Evolutionary conservation across 2,797 vertebrate species (phyloP), one percentile per base, ranked within the genome.

Genomic region (Sebastes paucispinis): DNA sequence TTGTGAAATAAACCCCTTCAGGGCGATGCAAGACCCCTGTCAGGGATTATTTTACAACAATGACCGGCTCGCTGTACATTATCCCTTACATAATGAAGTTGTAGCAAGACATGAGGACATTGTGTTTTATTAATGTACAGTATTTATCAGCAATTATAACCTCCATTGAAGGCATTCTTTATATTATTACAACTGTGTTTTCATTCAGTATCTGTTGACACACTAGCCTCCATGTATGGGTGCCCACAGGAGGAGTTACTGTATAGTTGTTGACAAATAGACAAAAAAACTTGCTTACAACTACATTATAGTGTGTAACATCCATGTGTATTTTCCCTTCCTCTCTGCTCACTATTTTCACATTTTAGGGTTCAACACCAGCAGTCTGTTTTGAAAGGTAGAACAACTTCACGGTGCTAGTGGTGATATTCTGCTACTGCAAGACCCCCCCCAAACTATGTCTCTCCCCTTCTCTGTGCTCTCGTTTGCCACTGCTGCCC

Each of bases 401-500:
- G 9, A 9, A 13, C 50, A 58, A 4, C 5, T 39, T 69, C 55
- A 47, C 0, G 29, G 6, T 11, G 24, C 39, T 29, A 13, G 8
- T 36, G 29, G 25, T 54, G 29, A 36, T 65, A 63, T 69, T 84
- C 29, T 82, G 68, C 60, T 47, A 27, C 58, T 71, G 57, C 50
- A 78, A 75, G 73, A 73, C 47, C 25, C 27, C 27, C 27, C 34
- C 43, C 29, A 75, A 66, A 81, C 66, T 73, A 25, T 65, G 36
- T 66, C 8, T 65, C 9, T 73, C 54, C 74, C 55, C 29, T 39
- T 47, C 18, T 59, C 68, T 83, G 55, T 84, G 74, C 69, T 73
- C 62, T 74, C 22, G 2, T 66, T 59, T 73, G 64, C 77, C 64
- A 63, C 81, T 87, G 70, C 90, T 84, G 80, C 64, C 34, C 67